Conservation (phyloP, 2,888 invertebrate species). For the Noctua fimbriata region DNA sequence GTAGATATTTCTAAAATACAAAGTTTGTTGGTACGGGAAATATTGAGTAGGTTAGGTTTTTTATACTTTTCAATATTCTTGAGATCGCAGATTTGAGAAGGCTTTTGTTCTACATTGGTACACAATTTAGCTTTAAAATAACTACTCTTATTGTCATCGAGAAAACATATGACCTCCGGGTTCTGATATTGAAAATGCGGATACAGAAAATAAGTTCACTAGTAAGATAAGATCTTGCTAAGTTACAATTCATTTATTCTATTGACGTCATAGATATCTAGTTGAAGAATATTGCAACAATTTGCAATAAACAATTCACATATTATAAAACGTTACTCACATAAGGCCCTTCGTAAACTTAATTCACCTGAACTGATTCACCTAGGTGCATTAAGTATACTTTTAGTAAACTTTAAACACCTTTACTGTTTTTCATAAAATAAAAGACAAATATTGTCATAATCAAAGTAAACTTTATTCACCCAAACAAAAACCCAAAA, state of each 20-base stretch:
- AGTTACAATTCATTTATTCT: not conserved
- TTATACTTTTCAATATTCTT: not conserved
- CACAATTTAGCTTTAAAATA: not conserved
- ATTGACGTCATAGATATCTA: constrained; percentile 4
- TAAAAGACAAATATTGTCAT: too few species aligned
- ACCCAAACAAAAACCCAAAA: too few species aligned
- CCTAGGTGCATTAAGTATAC: too few species aligned
- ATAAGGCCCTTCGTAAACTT: too few species aligned
- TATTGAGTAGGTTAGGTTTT: not conserved
- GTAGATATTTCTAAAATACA: constrained; percentile 1
- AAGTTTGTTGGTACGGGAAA: not conserved
- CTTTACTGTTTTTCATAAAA: too few species aligned
- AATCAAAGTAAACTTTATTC: too few species aligned
- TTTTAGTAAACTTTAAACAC: too few species aligned
- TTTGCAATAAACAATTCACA: constrained; percentile 33
- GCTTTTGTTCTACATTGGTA: not conserved
- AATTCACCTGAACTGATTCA: too few species aligned
- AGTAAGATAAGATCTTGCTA: not conserved
- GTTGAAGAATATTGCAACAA: constrained; percentile 29
- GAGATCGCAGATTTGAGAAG: not conserved
- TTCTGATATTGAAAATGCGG: not conserved
- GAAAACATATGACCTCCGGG: not conserved
- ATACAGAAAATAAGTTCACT: not conserved
- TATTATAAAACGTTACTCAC: constrained; percentile 13
- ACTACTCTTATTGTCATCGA: not conserved